These are phyloP conservation scores for Geococcyx californianus DNA, from an alignment of 2,113 vertebrate genomes.

Conservation along the genomic window DNA sequence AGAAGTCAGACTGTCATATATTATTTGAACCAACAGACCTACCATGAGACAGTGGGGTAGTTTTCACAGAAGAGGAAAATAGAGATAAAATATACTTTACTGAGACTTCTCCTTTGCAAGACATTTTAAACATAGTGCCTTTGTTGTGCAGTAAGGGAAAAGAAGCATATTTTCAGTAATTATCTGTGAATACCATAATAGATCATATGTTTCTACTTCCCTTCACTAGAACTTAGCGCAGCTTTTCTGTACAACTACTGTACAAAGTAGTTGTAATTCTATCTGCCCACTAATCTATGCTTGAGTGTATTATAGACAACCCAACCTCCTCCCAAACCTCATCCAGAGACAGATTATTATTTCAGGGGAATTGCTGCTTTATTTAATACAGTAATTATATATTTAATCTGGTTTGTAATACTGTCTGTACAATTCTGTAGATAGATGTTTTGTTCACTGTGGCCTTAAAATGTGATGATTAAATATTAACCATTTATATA, in stretches of 20 bases:
- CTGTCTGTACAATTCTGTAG: neutral
- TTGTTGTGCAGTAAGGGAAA: neutral
- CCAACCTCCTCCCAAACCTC: neutral
- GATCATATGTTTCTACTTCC: neutral
- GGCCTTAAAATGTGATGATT: neutral
- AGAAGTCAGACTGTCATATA: neutral
- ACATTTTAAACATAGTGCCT: neutral
- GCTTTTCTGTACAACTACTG: neutral
- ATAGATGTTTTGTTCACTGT: neutral
- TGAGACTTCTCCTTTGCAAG: neutral
- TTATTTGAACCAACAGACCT: neutral
- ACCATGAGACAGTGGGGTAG: neutral
- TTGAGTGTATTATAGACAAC: neutral
- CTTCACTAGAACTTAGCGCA: neutral
- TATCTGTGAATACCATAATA: neutral
- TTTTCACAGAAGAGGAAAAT: neutral
- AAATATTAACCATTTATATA: neutral
- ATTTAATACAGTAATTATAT: neutral
- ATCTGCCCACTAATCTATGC: neutral
- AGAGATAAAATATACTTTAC: slow-evolving; percentile 1
- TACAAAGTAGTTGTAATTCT: neutral
- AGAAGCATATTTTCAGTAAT: neutral
- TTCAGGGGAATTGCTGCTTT: neutral
- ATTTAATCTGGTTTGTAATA: neutral
- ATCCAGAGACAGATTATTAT: neutral